phyloP scores from a whole-genome alignment of 2,113 vertebrate species.

The Lamprotornis superbus region DNA sequence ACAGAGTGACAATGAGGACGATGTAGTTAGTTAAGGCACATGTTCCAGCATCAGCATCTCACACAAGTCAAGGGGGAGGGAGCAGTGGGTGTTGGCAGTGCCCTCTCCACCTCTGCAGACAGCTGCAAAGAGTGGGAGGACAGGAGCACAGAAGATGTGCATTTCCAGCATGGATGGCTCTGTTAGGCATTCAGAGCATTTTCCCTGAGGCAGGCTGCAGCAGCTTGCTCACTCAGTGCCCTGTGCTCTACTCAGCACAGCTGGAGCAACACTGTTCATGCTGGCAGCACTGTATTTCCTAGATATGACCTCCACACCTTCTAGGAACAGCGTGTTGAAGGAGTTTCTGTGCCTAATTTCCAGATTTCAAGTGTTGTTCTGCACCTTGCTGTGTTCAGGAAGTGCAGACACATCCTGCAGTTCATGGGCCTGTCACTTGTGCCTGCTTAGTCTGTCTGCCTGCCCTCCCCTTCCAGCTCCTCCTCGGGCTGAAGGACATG shows the following conservation, averaged over 20 bases:
- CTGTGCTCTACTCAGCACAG: rapidly evolving
- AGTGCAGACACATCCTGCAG: not conserved
- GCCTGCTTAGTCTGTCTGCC: not conserved
- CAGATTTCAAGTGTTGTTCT: not conserved
- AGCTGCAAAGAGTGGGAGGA: not conserved
- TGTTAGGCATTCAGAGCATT: not conserved
- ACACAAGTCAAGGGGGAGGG: not conserved
- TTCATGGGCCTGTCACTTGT: rapidly evolving
- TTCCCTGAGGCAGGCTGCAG: not conserved
- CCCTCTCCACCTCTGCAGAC: not conserved
- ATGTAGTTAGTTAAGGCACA: not conserved
- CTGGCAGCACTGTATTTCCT: not conserved
- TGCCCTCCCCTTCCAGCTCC: not conserved
- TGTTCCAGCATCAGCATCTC: not conserved
- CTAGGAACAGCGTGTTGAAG: not conserved
- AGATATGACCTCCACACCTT: not conserved
- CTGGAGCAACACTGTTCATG: not conserved
- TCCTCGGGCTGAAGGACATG: not conserved
- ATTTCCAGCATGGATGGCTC: not conserved
- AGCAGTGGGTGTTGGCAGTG: not conserved
- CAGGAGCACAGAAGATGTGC: not conserved
- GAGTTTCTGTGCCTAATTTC: not conserved
- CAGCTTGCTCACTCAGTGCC: not conserved
- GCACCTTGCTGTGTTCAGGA: not conserved
- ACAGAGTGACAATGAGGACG: not conserved